Percentiles rank a stretch among this genome's conserved stretches.
Conservation (phyloP, 2,113 vertebrate genomes). For the Orycteropus afer region DNA sequence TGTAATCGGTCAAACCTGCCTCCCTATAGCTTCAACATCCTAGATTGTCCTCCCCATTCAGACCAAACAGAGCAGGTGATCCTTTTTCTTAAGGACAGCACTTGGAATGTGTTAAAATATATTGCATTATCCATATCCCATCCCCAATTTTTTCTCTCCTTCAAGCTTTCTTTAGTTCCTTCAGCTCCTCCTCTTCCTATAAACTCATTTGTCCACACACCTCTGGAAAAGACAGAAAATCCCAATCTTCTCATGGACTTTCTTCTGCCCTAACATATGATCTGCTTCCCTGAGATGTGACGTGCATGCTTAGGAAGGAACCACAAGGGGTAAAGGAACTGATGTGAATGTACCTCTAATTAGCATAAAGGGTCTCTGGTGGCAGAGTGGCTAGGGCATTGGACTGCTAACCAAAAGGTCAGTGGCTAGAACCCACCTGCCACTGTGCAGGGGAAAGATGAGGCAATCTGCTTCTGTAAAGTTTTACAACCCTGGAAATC, state of each 20-base stretch:
- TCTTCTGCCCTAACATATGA: background rate
- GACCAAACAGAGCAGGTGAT: background rate
- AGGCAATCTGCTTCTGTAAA: no score
- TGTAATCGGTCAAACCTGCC: background rate
- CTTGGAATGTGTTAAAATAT: background rate
- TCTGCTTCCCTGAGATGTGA: background rate
- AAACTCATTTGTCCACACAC: background rate
- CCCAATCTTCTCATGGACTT: background rate
- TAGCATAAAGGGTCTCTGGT: background rate
- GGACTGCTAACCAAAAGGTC: no score
- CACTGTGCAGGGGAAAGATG: no score
- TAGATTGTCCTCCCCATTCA: no score
- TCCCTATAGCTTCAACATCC: background rate
- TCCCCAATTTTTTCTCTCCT: background rate
- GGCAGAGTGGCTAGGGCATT: no score
- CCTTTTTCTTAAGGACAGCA: background rate
- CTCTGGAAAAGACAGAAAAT: background rate
- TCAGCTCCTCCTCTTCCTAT: background rate
- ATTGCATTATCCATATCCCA: background rate
- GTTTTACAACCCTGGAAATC: no score
- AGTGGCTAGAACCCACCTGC: no score
- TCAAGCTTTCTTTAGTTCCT: background rate
- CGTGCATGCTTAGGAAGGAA: background rate
- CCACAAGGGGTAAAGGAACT: background rate
- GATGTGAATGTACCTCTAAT: rapidly evolving